Evolutionary conservation across 2,113 vertebrate genomes (phyloP), one percentile per base, ranked within the genome.

Genomic region (Gnathonemus echidnorhynchus): DNA sequence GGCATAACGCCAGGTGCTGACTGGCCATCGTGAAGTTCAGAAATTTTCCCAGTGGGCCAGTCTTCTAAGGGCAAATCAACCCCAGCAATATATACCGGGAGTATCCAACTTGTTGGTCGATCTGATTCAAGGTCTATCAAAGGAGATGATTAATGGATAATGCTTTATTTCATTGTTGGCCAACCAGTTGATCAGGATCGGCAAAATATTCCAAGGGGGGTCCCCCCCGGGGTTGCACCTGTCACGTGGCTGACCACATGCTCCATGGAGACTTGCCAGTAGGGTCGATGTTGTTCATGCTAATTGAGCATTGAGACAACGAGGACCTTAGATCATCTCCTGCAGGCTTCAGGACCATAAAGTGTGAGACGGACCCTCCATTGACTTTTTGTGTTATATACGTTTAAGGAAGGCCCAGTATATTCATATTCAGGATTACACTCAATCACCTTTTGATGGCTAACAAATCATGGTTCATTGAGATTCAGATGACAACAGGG

Each of bases 241-340:
- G 19, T 11, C 35, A 5, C 21, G 1, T 91, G 92, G 77, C 90
- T 92, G 93, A 92, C 93, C 93, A 90, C 91, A 93, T 92, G 70
- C 92, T 89, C 90, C 92, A 93, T 92, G 89, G 93, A 86, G 93
- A 89, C 94, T 94, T 91, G 91, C 94, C 92, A 1, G 11, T 93
- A 89, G 48, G 89, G 86, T 89, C 42, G 52, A 93, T 94, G 92
- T 91, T 93, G 90, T 94, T 94, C 91, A 93, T 83, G 89, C 89
- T 94, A 94, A 95, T 95, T 93, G 94, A 83, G 48, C 92, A 62
- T 58, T 92, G 88, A 88, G 85, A 92, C 89, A 91, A 93, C 90
- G 88, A 84, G 48, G 27, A 56, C 24, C 56, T 88, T 89, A 13
- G 46, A 92, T 91, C 91, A 52, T 93, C 90, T 88, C 70, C 48